phyloP scores from a whole-genome alignment of 2,888 invertebrate genomes.

The Minunthozetes semirufus region DNA sequence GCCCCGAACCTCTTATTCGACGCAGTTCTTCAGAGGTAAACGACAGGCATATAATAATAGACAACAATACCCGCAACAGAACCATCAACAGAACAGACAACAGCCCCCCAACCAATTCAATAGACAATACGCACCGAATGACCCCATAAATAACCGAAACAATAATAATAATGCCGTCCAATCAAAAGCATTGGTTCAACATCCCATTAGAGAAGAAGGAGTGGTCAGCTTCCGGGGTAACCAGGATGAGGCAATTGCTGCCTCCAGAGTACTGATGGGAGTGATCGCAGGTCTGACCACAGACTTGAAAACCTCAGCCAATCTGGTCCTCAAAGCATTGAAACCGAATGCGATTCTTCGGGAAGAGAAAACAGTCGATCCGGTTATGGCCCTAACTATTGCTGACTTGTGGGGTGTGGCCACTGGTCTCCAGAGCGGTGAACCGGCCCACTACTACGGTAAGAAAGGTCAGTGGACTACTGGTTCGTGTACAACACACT shows the following conservation, averaged over 20 bases:
- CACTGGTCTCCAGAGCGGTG: background rate
- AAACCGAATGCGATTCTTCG: background rate
- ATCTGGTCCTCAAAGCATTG: background rate
- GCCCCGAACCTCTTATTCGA: background rate
- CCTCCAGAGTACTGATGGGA: conserved; percentile 40
- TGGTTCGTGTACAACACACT: conserved; percentile 33
- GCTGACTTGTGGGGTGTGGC: conserved; percentile 36
- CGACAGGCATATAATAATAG: background rate
- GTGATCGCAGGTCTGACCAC: conserved; percentile 38
- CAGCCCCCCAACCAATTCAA: background rate
- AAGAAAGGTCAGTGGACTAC: conserved; percentile 33
- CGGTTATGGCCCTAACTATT: conserved; percentile 39
- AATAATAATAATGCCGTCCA: background rate
- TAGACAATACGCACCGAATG: background rate
- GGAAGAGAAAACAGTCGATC: conserved; percentile 33
- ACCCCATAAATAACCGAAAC: background rate
- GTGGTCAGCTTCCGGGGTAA: conserved; percentile 40
- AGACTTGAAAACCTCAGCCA: background rate
- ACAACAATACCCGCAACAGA: background rate
- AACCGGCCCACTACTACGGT: background rate
- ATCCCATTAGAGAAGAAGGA: conserved; percentile 39
- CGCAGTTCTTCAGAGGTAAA: background rate
- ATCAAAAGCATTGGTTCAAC: background rate
- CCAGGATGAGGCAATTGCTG: conserved; percentile 38
- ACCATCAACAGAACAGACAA: background rate